These are phyloP conservation scores for Sinocyclocheilus anshuiensis DNA, from an alignment of 2,113 vertebrate species.

Conservation along the genomic window DNA sequence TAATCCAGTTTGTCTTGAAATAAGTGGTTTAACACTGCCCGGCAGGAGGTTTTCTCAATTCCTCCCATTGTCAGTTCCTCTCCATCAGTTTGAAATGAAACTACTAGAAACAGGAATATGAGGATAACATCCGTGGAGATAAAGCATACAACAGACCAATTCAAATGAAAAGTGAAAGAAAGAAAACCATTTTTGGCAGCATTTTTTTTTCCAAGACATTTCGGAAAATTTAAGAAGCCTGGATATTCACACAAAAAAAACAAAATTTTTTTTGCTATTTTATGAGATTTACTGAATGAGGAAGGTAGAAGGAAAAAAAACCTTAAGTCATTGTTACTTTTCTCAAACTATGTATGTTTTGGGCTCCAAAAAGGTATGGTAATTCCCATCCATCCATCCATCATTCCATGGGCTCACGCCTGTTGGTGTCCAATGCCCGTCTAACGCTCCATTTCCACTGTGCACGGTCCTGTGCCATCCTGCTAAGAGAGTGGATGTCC, in stretches of 20 bases:
- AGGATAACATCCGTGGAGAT: constrained; percentile 74
- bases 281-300: background rate
- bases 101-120: constrained; percentile 75
- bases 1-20: constrained; percentile 83
- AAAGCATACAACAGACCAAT: constrained; percentile 74
- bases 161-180: constrained; percentile 50
- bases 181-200: constrained; percentile 49
- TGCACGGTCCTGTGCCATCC: too few species aligned
- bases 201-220: constrained; percentile 43
- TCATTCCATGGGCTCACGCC: too few species aligned
- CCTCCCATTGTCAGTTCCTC: constrained; percentile 55
- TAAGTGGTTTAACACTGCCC: constrained; percentile 78
- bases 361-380: too few species aligned
- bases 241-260: background rate
- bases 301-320: background rate
- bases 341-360: background rate
- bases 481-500: too few species aligned
- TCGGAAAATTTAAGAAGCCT: constrained; percentile 32
- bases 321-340: background rate
- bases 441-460: too few species aligned
- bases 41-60: constrained; percentile 61
- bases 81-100: constrained; percentile 76
- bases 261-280: too few species aligned
- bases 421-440: too few species aligned
- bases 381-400: background rate